Evolutionary conservation across 2,113 vertebrate species (phyloP).

Genomic region (Nannospalax galili): DNA sequence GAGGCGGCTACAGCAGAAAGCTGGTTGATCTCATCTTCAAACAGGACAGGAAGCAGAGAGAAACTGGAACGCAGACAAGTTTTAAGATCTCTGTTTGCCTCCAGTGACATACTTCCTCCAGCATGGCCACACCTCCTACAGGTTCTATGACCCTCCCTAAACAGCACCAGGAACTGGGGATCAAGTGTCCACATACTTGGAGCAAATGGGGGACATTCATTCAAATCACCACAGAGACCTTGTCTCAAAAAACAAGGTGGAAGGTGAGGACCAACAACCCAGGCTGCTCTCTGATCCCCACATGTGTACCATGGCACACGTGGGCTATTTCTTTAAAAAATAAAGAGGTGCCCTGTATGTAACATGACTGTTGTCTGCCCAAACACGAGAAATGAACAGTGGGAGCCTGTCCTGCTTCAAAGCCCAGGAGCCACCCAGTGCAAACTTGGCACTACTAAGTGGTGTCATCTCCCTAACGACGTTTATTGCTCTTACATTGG

Average conservation of each 20-base stretch:
- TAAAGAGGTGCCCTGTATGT: not conserved
- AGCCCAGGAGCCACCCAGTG: conserved; percentile 77
- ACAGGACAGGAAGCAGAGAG: too few relatives aligned
- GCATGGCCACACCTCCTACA: too few relatives aligned
- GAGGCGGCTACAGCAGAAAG: too few relatives aligned
- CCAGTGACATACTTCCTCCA: too few relatives aligned
- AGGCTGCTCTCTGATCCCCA: not conserved
- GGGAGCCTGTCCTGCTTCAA: conserved; percentile 71
- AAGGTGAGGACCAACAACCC: not conserved
- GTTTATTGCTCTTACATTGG: conserved; percentile 76
- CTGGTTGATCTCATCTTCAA: too few relatives aligned
- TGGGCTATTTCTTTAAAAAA: not conserved
- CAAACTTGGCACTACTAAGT: conserved; percentile 70
- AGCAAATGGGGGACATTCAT: too few relatives aligned
- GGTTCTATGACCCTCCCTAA: too few relatives aligned
- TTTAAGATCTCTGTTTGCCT: too few relatives aligned
- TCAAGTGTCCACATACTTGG: too few relatives aligned
- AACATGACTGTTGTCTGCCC: conserved; percentile 68
- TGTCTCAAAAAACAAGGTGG: not conserved
- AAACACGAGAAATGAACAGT: conserved; percentile 52
- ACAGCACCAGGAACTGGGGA: too few relatives aligned
- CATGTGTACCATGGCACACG: not conserved
- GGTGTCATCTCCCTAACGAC: conserved; percentile 75
- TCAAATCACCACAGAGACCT: not conserved
- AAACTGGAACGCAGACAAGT: too few relatives aligned